A percentile compares a stretch with the other conserved stretches of the same genome.
phyloP scores from a whole-genome alignment of 2,113 vertebrate species.

The Urocynchramus pylzowi region DNA sequence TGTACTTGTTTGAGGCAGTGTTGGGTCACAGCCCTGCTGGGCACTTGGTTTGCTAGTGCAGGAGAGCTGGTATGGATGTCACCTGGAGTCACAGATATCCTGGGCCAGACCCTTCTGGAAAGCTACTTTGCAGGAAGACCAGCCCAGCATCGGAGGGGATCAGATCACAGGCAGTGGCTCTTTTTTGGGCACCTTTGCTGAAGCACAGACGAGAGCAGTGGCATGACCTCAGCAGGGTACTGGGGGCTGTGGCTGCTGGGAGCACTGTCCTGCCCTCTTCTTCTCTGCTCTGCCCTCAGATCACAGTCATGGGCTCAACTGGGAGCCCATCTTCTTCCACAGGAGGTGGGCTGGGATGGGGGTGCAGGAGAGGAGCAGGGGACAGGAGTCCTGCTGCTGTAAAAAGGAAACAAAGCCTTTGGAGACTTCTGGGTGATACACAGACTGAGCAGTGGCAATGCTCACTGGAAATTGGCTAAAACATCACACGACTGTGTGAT shows the following conservation, averaged over 20 bases:
- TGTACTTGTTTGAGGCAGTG: fast-evolving
- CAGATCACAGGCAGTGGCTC: fast-evolving
- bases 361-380: fast-evolving
- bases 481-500: not conserved
- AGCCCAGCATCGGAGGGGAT: fast-evolving
- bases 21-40: not conserved
- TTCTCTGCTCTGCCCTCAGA: not conserved
- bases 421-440: fast-evolving
- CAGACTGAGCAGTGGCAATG: not conserved
- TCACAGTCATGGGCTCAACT: fast-evolving
- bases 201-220: fast-evolving
- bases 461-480: not conserved
- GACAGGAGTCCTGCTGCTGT: not conserved
- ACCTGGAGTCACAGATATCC: not conserved
- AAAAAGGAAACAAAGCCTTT: not conserved
- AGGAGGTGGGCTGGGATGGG: not conserved
- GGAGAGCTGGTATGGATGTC: not conserved
- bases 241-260: not conserved
- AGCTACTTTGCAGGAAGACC: not conserved
- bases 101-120: not conserved
- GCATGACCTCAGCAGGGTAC: fast-evolving
- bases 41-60: not conserved
- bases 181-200: fast-evolving
- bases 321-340: fast-evolving
- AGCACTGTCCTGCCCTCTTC: fast-evolving